Conservation (phyloP, 2,888 invertebrate species). For the Clostera curtula region DNA sequence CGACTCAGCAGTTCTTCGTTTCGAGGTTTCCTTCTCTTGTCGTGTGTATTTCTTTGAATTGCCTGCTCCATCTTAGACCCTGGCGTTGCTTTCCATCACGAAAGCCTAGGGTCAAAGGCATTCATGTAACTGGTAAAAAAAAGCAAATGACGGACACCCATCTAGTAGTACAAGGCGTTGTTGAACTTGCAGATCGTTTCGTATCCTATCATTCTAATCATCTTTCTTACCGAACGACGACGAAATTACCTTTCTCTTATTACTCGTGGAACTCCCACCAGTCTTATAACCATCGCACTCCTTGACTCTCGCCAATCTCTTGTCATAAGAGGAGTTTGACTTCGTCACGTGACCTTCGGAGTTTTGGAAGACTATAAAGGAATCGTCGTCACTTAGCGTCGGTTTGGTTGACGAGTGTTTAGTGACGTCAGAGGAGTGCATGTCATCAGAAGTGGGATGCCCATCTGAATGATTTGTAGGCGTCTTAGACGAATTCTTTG, state of each 20-base stretch:
- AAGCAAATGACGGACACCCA: too few species aligned
- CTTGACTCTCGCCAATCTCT: slow-evolving; percentile 46
- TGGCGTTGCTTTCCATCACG: too few species aligned
- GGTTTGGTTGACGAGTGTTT: slow-evolving; percentile 27
- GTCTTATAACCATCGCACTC: slow-evolving; percentile 41
- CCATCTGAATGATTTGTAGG: slow-evolving; percentile 6
- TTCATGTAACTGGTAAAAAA: too few species aligned
- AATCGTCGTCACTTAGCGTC: slow-evolving; percentile 39
- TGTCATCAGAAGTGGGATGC: slow-evolving; percentile 1
- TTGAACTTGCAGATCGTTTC: too few species aligned
- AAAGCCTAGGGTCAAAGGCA: too few species aligned
- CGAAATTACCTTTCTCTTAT: slow-evolving; percentile 46
- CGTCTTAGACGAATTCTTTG: slow-evolving; percentile 17
- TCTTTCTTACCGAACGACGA: too few species aligned
- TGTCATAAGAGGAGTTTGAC: slow-evolving; percentile 37
- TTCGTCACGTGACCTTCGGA: slow-evolving; percentile 18
- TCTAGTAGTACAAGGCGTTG: too few species aligned
- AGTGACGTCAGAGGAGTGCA: slow-evolving; percentile 18
- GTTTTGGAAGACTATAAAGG: slow-evolving; percentile 53
- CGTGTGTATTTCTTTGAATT: too few species aligned
- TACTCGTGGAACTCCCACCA: slow-evolving; percentile 34
- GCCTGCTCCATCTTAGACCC: too few species aligned
- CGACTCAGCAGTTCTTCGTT: too few species aligned
- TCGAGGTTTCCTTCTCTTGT: too few species aligned
- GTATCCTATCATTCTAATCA: background rate